phyloP scores from a whole-genome alignment of 2,113 vertebrate species.

The Peucedramus taeniatus region DNA sequence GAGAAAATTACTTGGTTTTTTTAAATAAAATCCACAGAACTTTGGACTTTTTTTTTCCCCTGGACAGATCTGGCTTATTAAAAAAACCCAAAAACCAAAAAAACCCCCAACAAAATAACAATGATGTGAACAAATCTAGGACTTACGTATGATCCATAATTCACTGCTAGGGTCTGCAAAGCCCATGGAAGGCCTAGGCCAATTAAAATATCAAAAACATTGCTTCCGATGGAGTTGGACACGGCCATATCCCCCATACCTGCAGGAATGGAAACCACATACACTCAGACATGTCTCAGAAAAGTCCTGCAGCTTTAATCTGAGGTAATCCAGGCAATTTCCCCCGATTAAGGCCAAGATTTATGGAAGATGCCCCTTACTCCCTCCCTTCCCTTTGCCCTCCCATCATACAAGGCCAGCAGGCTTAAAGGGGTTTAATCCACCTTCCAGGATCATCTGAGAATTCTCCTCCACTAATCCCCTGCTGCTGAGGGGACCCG shows the following conservation, averaged over 20 bases:
- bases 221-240: slow-evolving; percentile 96
- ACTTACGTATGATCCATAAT: slow-evolving; percentile 93
- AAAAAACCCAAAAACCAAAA: no score
- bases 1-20: neutral
- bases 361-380: neutral
- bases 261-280: slow-evolving; percentile 47
- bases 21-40: neutral
- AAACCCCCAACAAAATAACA: no score
- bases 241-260: slow-evolving; percentile 98
- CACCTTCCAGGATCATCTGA: neutral
- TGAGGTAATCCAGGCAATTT: neutral
- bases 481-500: neutral
- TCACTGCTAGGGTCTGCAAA: slow-evolving; percentile 89
- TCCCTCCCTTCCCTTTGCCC: neutral
- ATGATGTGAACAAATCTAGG: neutral
- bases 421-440: neutral
- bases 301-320: neutral
- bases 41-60: neutral
- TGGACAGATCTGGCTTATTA: neutral
- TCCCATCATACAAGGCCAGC: neutral
- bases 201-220: slow-evolving; percentile 96
- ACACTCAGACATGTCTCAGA: neutral
- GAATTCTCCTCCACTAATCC: neutral
- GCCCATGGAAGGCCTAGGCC: slow-evolving; percentile 94
- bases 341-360: neutral